Evolutionary conservation across 2,797 vertebrate genomes (phyloP).

Genomic region (Gephyroberyx darwinii): DNA sequence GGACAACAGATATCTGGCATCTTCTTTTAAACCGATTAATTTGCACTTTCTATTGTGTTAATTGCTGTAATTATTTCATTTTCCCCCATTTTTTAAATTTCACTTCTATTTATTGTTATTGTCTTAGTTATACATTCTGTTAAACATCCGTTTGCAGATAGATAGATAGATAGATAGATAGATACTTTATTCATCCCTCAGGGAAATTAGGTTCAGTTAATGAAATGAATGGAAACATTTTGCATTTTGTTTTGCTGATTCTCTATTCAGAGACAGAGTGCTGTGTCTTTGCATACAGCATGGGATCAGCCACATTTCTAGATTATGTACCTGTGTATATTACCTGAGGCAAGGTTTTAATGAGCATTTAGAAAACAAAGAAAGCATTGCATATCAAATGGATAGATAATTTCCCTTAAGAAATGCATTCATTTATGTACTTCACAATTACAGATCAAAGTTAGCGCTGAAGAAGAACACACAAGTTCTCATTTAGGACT

Average conservation of each 20-base stretch:
- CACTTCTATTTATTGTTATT: constrained; percentile 9
- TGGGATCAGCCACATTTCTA: constrained; percentile 57
- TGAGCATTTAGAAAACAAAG: constrained; percentile 76
- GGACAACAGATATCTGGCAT: neutral
- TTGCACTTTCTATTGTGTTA: neutral
- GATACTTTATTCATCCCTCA: no score
- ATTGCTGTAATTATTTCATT: neutral
- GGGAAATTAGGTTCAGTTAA: constrained; percentile 19
- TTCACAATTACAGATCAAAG: constrained; percentile 66
- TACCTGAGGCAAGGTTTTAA: constrained; percentile 74
- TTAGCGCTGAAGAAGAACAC: constrained; percentile 42
- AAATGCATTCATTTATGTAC: constrained; percentile 61
- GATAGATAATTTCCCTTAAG: constrained; percentile 53
- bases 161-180: no score
- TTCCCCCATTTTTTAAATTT: neutral
- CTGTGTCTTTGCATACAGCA: constrained; percentile 51
- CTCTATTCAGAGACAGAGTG: constrained; percentile 38
- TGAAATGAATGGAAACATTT: constrained; percentile 24
- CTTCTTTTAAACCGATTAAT: neutral
- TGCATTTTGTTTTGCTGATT: constrained; percentile 39
- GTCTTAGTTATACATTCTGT: constrained; percentile 25
- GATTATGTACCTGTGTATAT: constrained; percentile 64
- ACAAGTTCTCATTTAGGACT: constrained; percentile 30
- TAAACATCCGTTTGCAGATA: constrained; percentile 22
- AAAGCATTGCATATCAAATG: constrained; percentile 63